Percentiles rank a stretch among this genome's conserved stretches.
These are phyloP conservation scores for Brachyalestes nurse DNA, from an alignment of 2,797 vertebrate species.

Conservation along the genomic window DNA sequence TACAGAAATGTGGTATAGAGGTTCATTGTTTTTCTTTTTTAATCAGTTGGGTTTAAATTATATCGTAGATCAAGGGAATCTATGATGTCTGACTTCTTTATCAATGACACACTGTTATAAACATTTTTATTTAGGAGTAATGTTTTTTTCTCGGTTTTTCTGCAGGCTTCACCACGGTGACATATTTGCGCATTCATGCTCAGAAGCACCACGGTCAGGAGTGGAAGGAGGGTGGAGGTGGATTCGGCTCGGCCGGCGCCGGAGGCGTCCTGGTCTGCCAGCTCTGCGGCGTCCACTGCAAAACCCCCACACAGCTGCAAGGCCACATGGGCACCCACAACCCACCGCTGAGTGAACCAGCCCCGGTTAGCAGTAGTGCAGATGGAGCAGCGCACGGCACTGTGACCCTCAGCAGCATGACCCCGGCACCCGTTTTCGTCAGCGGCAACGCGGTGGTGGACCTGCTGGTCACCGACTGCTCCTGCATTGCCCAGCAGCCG, in stretches of 20 bases:
- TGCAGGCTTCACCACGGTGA: slow-evolving; percentile 91
- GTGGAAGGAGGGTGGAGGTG: slow-evolving; percentile 88
- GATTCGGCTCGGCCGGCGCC: slow-evolving; percentile 77
- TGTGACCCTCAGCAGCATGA: slow-evolving; percentile 79
- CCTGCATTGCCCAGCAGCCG: slow-evolving; percentile 78
- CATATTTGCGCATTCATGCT: slow-evolving; percentile 91
- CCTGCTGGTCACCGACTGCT: slow-evolving; percentile 82
- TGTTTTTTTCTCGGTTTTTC: background rate
- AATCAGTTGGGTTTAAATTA: too few species aligned
- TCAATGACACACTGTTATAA: too few species aligned
- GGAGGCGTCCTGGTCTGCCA: slow-evolving; percentile 85
- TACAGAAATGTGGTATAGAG: too few species aligned
- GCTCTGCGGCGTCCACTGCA: slow-evolving; percentile 91
- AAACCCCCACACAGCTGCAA: slow-evolving; percentile 92
- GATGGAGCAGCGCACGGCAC: slow-evolving; percentile 67
- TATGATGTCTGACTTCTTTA: too few species aligned
- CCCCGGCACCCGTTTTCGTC: slow-evolving; percentile 75
- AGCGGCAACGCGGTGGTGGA: slow-evolving; percentile 78
- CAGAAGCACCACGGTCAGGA: slow-evolving; percentile 93
- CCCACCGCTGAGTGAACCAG: slow-evolving; percentile 65
- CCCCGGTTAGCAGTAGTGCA: slow-evolving; percentile 67
- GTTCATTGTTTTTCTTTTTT: too few species aligned
- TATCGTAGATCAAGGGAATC: too few species aligned
- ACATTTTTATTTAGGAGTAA: background rate
- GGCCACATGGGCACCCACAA: slow-evolving; percentile 90